Conservation (phyloP, 2,888 invertebrate genomes). For the Busseola fusca region DNA sequence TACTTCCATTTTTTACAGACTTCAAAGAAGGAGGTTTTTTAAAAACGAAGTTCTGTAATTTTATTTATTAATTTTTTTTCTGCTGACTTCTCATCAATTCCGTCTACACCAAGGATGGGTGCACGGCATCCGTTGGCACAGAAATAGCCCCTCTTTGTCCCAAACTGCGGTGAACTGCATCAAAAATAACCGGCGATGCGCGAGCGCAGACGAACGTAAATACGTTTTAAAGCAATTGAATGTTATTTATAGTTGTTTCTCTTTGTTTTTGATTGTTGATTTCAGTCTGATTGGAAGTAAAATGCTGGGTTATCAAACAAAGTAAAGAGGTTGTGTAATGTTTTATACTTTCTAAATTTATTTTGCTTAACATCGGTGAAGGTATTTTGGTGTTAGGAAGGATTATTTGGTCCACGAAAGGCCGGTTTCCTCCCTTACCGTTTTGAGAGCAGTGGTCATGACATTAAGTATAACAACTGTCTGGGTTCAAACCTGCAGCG, state of each 20-base stretch:
- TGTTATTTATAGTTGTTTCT: slow-evolving; percentile 40
- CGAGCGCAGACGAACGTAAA: slow-evolving; percentile 45
- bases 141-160: slow-evolving; percentile 74
- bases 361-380: not conserved
- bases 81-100: not conserved
- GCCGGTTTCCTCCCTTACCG: no score
- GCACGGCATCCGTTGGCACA: slow-evolving; percentile 70
- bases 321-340: not conserved
- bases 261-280: slow-evolving; percentile 24
- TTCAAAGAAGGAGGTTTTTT: not conserved
- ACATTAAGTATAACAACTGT: not conserved
- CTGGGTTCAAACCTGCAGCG: not conserved
- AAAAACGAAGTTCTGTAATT: not conserved
- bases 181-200: slow-evolving; percentile 47
- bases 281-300: not conserved
- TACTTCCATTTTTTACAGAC: no score
- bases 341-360: not conserved
- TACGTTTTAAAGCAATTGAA: slow-evolving; percentile 41
- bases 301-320: not conserved
- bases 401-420: no score
- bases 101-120: slow-evolving; percentile 7
- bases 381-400: not conserved
- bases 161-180: slow-evolving; percentile 57
- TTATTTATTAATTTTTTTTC: no score
- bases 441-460: no score